Base-by-base conservation (phyloP, 2,113 vertebrate genomes). In the Mesembrinibis cayennensis region DNA sequence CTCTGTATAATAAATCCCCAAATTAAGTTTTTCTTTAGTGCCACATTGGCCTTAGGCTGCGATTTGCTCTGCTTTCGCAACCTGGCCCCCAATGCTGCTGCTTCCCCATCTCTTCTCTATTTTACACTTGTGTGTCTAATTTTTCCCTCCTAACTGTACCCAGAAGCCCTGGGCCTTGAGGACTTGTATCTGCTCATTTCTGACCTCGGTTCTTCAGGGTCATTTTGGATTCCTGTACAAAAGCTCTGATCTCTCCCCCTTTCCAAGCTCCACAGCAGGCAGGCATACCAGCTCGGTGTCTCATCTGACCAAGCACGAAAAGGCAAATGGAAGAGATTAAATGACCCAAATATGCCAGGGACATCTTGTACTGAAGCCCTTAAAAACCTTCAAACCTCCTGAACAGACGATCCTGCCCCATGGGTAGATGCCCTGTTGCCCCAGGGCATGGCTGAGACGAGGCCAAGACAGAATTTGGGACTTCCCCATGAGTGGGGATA, bases 81-180 rank as follows among this genome's bases (percentile, higher is more conserved):
- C 3, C 6, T 1, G 0, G 8, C 7, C 19, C 23, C 21, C 32
- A 42, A 0, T n/a, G 17, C 8, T 0, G 1, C 52, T 84, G 14
- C n/a, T 77, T 72, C n/a, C 21, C 30, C 40, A 49, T 23, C 42
- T 59, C 6, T 26, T 70, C 49, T 66, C 30, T 26, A 2, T 74
- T 79, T 82, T 21, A 44, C 11, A 7, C 30, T 16, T 26, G 2
- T 36, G 21, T 30, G 8, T 72, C 38, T 38, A 2, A 6, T 58
- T 90, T 70, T 74, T 45, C 34, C 45, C 15, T 63, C 25, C 34
- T 67, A 36, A 52, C 13, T 44, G 18, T 5, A 21, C 8, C 17
- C 19, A 55, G 66, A 59, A 77, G 27, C 27, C 7, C 22, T 47
- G 49, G 44, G 34, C 55, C 45, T 56, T 62, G 30, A 53, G 22